Evolutionary conservation across 2,797 vertebrate species (phyloP), one percentile per base, ranked within the genome.

Genomic region (Eulemur rubriventer): DNA sequence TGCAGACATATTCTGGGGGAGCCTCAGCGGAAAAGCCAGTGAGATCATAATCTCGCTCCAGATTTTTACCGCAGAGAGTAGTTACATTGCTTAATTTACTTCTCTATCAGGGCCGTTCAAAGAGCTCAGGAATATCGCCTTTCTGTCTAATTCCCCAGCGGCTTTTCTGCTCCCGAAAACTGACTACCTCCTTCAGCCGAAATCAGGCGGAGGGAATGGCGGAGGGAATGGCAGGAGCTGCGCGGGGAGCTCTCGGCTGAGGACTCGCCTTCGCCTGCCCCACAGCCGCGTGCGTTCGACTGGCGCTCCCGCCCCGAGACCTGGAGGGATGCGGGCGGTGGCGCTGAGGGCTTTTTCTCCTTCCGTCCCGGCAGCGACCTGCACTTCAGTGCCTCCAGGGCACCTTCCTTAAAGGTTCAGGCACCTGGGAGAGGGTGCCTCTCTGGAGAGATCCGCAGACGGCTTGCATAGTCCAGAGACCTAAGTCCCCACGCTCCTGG

Each of bases 321-420:
- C 65, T 5, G 11, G 46, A 83, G 78, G 52, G 14, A 26, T 33
- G n/a, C 9, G 6, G 18, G 26, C 4, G 5, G 1, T 0, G 12
- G 14, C 4, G 50, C 14, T 12, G 30, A 12, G 38, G 3, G n/a
- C 65, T n/a, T 26, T 46, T 38, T 4, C 41, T 22, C n/a, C 0
- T 7, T 7, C 3, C 2, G 6, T 6, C 17, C 26, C 10, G 5
- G 2, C 17, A 1, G 48, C 0, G 61, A 41, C 67, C 55, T 11
- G 35, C 50, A 6, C 33, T 41, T 14, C 55, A 18, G 46, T 7
- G 35, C 30, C 48, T 79, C 73, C 46, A 13, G 26, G 75, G 41
- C 67, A 26, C 2, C 48, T 69, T 35, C 35, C 9, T 17, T 13
- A 38, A 46, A 46, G 52, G 43, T 78, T 46, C 2, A 16, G 59